Conservation (phyloP, 2,113 vertebrate species). For the Nesospiza acunhae region DNA sequence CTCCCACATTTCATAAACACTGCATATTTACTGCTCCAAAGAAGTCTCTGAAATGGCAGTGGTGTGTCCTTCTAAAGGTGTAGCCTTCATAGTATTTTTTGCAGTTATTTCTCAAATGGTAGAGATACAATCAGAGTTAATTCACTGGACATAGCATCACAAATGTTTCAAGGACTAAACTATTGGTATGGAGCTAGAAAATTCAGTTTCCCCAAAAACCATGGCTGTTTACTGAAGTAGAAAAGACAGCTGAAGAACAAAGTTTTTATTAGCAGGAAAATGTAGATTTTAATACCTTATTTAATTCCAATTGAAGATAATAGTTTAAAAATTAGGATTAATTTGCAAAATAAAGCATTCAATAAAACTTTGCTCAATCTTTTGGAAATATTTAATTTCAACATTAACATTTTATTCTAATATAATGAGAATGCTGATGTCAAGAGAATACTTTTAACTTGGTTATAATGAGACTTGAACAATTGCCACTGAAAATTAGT, state of each 20-base stretch:
- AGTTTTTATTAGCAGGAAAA: not conserved
- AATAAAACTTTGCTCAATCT: not conserved
- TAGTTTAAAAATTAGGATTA: not conserved
- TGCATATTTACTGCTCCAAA: not conserved
- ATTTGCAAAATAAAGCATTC: not conserved
- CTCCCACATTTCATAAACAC: not conserved
- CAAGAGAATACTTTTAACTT: not conserved
- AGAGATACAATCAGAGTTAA: not conserved
- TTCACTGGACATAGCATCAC: not conserved
- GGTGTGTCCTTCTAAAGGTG: not conserved
- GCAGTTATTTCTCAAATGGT: not conserved
- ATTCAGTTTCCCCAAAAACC: not conserved
- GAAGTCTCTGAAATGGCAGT: not conserved
- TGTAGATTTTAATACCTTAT: not conserved
- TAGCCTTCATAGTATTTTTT: not conserved
- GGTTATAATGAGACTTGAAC: not conserved
- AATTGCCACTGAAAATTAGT: not conserved
- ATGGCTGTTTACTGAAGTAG: not conserved
- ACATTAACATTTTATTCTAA: not conserved
- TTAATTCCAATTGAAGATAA: not conserved
- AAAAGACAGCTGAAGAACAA: not conserved
- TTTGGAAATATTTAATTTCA: not conserved
- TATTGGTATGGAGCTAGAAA: not conserved
- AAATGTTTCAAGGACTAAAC: not conserved
- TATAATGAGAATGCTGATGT: not conserved